Base-by-base conservation (phyloP, 35 echinoderm and acorn worm species). In the Ophiothrix spiculata region DNA sequence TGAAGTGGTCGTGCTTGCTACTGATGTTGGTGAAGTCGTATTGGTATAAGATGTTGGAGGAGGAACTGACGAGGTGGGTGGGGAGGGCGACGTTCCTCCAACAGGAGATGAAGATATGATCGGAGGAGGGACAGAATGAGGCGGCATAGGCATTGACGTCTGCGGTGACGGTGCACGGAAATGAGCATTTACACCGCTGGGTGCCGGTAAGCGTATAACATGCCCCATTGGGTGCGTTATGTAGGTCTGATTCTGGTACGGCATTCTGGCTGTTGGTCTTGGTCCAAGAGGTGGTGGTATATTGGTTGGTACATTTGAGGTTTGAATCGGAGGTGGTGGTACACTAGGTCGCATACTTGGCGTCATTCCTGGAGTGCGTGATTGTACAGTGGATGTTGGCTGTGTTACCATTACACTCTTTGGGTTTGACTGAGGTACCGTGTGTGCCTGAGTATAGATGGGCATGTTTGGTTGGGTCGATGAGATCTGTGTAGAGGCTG, bases 381-480 rank as follows among this genome's bases (percentile, higher is more conserved):
- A 41, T 41, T 60, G 36, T 19, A 38, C 0, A 13, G 76, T 11
- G 25, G 76, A 13, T 41, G 76, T 80, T 28, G 33, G 49, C 40
- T 84, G 54, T 64, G 56, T 64, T 19, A 4, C 56, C 77, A 39
- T 37, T 42, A 88, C 38, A 60, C 45, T 56, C 31, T 83, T 83
- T 31, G 80, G 60, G 13, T 28, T 32, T 31, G 80, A 39, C n/a
- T 56, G 31, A 21, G 41, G 45, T 40, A 46, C 12, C 45, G 37
- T 32, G 40, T 83, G 41, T 10, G 64, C 76, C 37, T 86, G 64
- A 14, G 40, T 75, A 4, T 73, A 40, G 0, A 42, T 31, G 2
- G 84, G 64, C 14, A 76, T 76, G 17, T 86, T 86, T 8, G 86
- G 77, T 35, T 80, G 86, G 74, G 39, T 40, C 13, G 76, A 21